Evolutionary conservation across 2,113 vertebrate species (phyloP), one percentile per base, ranked within the genome.

Genomic region (Ranitomeya imitator): DNA sequence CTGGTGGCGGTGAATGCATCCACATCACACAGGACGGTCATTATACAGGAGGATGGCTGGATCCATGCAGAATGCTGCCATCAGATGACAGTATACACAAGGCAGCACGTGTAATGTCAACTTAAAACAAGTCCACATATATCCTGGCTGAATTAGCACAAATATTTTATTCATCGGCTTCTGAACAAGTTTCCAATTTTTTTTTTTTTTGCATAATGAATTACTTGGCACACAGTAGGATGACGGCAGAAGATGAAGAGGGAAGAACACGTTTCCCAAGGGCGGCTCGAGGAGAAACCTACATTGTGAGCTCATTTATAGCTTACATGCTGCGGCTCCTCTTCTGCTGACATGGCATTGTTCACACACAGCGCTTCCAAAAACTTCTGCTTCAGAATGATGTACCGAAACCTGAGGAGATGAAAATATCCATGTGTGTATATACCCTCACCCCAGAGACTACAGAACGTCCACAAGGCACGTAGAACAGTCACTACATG

Each of bases 331-430:
- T 97, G 96, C 90, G 97, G 97, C 71, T 99, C 97, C 91, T 98
- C 96, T 85, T 96, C 95, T 23, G 97, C 96, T 90, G 98, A 98
- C 95, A 99, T 97, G 1, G 98, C 97, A 55, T 99, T 99, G 93
- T 99, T 99, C 89, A 99, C 97, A 94, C 97, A 99, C 23, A 99
- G 94, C 61, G 97, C 97, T 94, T 99, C 98, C 90, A 99, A 93
- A 93, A 99, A 99, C 92, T 97, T 99, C 95, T 99, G 98, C 92
- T 97, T 99, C 91, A 99, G 93, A 85, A 99, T 95, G 89, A 99
- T 97, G 91, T 98, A 99, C 59, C 96, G 97, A 93, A 99, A 99
- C 88, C 98, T 99, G 93, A 79, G 89, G 89, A 89, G 65, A 67
- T 18, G 12, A 84, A 61, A 61, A 52, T 19, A 74, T 19, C 31